These are phyloP conservation scores for Xanthostigma xanthostigma DNA, from an alignment of 2,888 invertebrate species.

Conservation along the genomic window DNA sequence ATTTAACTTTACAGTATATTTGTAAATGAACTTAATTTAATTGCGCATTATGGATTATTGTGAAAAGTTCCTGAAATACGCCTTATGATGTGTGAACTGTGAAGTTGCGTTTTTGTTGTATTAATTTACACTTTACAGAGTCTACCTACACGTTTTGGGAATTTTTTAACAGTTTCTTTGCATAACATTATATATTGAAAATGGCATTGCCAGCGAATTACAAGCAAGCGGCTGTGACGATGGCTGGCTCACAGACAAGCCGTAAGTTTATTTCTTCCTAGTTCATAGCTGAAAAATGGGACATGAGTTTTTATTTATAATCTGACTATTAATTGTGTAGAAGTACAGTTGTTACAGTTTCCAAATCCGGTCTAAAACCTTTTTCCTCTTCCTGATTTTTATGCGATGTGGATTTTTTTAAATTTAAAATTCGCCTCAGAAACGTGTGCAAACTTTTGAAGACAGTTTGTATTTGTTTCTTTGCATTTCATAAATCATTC, in stretches of 20 bases:
- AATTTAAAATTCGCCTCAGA: neutral
- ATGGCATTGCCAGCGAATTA: constrained; percentile 77
- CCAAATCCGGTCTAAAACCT: constrained; percentile 16
- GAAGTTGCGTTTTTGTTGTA: too few species aligned
- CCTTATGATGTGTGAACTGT: too few species aligned
- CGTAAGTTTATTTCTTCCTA: constrained; percentile 42
- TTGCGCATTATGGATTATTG: too few species aligned
- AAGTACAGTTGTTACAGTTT: too few species aligned
- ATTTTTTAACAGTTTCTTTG: neutral
- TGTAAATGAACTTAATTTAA: too few species aligned
- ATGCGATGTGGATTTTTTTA: constrained; percentile 8
- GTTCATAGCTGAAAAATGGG: neutral
- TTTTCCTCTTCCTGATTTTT: constrained; percentile 31
- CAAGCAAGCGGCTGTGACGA: constrained; percentile 67
- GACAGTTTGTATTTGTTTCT: constrained; percentile 18
- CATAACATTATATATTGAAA: constrained; percentile 11
- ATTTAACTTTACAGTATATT: too few species aligned
- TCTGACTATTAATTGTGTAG: too few species aligned
- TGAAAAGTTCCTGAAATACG: too few species aligned
- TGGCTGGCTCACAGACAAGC: constrained; percentile 54
- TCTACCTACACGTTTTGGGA: too few species aligned
- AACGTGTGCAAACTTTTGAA: neutral
- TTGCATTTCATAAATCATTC: constrained; percentile 5
- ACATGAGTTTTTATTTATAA: too few species aligned
- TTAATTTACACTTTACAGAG: too few species aligned